Conservation (phyloP, 2,113 vertebrate species). For the Polypterus bichir region DNA sequence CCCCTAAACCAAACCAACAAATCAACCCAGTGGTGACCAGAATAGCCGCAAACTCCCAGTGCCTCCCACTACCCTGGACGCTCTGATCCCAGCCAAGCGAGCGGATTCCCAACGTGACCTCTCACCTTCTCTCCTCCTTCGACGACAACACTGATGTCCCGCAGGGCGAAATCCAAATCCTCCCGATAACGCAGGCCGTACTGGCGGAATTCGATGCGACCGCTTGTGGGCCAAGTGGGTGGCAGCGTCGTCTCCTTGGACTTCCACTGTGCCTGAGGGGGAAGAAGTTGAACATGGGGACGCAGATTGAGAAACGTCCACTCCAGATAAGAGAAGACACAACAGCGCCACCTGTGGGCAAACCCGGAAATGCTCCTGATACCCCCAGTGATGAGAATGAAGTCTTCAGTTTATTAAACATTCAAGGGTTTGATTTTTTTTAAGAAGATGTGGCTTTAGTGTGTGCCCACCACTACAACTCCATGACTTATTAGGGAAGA, state of each 20-base stretch:
- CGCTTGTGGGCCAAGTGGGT: conserved; percentile 62
- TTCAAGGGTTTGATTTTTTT: too few species aligned
- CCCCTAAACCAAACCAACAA: background rate
- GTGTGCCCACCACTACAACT: too few species aligned
- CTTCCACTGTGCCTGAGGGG: conserved; percentile 69
- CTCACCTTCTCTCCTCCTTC: conserved; percentile 77
- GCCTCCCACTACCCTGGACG: background rate
- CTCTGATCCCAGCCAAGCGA: background rate
- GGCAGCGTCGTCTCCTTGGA: conserved; percentile 38
- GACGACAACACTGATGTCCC: conserved; percentile 63
- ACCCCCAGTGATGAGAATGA: too few species aligned
- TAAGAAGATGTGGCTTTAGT: too few species aligned
- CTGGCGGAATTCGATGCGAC: conserved; percentile 63
- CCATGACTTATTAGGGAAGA: too few species aligned
- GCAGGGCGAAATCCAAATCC: conserved; percentile 75
- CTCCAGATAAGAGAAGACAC: too few species aligned
- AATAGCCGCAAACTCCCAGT: background rate
- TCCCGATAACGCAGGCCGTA: conserved; percentile 72
- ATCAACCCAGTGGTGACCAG: too few species aligned
- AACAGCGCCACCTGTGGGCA: too few species aligned
- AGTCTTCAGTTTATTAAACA: too few species aligned
- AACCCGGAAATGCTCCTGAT: too few species aligned
- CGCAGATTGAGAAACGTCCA: too few species aligned
- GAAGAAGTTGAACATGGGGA: too few species aligned
- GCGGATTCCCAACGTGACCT: background rate